Evolutionary conservation across 2,888 invertebrate genomes (phyloP), one percentile per base, ranked within the genome.

Genomic region (Spilarctia lutea): DNA sequence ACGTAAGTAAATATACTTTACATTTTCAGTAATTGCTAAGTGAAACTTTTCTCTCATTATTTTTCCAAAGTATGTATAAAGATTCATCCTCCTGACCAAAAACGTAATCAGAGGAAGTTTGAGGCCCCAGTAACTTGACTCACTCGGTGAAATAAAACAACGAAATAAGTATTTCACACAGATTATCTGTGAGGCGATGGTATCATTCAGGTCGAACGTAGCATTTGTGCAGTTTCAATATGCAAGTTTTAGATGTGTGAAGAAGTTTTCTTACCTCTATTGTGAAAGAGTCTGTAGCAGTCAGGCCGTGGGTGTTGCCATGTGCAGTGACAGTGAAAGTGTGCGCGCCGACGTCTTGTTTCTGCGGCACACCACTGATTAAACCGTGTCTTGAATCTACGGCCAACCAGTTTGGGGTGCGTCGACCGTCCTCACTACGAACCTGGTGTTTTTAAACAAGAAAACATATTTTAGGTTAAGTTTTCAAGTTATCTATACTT

Each of bases 321-420:
- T 94, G 94, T 13, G 96, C 97, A 76, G 96, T 96, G 75, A 97
- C 96, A 33, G 94, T 96, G 84, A 97, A 95, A 80, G 96, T 96
- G 88, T 97, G 96, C 70, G 96, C 95, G 71, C 98, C 98, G 20
- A 97, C 90, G 89, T 98, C 97, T 76, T 96, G 96, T 72, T 94
- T 93, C 81, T 96, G 95, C 0, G 98, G 98, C 73, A 98, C 96
- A 30, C 98, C 98, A 91, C 97, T 96, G 88, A 98, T 96, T 75
- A 97, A 95, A n/a, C 97, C 97, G 80, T 97, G 96, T 73, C 94
- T 96, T 73, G 96, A 96, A 91, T 98, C 97, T 93, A 98, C 98
- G 80, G 97, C 95, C 85, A 98, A 92, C 98, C 98, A 98, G 79
- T 93, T 92, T 1, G 98, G 97, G 82, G 91, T 89, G 69, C 90